These are phyloP conservation scores for Aspidiotus rigidus DNA, from an alignment of 2,888 invertebrate genomes.

Conservation along the genomic window DNA sequence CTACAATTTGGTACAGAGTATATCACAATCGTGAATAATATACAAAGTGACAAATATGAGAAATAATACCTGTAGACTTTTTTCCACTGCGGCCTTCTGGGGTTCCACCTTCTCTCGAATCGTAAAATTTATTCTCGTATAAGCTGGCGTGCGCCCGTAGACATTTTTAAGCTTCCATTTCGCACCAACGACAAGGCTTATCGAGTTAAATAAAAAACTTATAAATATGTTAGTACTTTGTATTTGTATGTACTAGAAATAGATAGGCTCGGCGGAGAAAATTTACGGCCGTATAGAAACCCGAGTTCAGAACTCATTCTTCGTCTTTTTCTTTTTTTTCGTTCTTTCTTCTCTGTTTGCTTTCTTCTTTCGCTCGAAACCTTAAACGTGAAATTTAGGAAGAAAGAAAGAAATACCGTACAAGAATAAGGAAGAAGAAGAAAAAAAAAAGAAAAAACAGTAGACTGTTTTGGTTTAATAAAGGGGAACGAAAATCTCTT, in stretches of 20 bases:
- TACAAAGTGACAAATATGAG: too few species aligned
- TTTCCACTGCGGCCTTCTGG: too few species aligned
- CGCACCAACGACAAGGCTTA: not conserved
- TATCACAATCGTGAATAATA: too few species aligned
- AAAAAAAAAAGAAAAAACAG: constrained; percentile 11
- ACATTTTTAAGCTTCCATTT: too few species aligned
- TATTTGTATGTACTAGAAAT: too few species aligned
- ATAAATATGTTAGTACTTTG: constrained; percentile 29
- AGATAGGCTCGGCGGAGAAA: constrained; percentile 9
- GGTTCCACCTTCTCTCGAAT: too few species aligned
- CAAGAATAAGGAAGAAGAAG: not conserved
- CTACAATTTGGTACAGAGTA: too few species aligned
- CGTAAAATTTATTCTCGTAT: too few species aligned
- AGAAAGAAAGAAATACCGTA: not conserved
- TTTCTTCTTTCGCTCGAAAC: too few species aligned
- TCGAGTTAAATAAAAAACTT: constrained; percentile 31
- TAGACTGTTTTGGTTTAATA: constrained; percentile 26
- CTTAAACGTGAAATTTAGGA: not conserved
- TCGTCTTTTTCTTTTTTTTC: not conserved
- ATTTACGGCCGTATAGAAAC: constrained; percentile 28
- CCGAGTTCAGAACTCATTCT: constrained; percentile 28
- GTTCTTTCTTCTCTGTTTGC: too few species aligned
- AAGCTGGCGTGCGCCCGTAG: too few species aligned
- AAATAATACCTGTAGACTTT: too few species aligned
- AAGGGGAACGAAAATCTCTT: constrained; percentile 28